A percentile compares a stretch with the other conserved stretches of the same genome.
Conservation (phyloP, 2,797 vertebrate genomes). For the Glossophaga mutica region DNA sequence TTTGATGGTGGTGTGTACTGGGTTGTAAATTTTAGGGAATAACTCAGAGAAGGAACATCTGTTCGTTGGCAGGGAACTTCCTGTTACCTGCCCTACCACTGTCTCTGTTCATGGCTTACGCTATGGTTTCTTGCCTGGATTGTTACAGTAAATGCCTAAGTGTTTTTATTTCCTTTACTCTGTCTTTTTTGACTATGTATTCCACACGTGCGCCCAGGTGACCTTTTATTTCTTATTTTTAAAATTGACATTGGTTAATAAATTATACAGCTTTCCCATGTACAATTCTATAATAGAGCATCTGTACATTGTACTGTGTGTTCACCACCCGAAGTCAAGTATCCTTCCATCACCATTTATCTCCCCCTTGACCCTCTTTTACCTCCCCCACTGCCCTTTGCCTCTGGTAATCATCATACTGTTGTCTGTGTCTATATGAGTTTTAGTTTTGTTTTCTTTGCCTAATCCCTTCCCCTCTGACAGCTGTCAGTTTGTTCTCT, state of each 20-base stretch:
- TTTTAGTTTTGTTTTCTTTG: neutral
- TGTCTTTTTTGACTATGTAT: neutral
- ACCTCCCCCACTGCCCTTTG: neutral
- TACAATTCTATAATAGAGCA: neutral
- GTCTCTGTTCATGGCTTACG: neutral
- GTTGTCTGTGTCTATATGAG: neutral
- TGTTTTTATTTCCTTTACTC: neutral
- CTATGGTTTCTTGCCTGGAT: neutral
- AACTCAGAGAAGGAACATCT: constrained; percentile 16
- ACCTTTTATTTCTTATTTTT: neutral
- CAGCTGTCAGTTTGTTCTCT: neutral
- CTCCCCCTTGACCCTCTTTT: neutral
- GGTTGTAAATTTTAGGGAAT: constrained; percentile 53
- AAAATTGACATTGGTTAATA: neutral
- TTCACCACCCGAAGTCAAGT: neutral
- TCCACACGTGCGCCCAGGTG: neutral
- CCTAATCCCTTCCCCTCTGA: neutral
- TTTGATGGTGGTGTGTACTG: neutral
- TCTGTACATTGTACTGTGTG: neutral
- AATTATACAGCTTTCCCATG: neutral
- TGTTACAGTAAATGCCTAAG: neutral
- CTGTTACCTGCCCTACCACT: neutral
- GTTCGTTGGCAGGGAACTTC: neutral
- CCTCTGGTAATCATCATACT: neutral
- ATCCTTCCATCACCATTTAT: neutral